Evolutionary conservation across 2,888 invertebrate genomes (phyloP).

Genomic region (Penaeus monodon): DNA sequence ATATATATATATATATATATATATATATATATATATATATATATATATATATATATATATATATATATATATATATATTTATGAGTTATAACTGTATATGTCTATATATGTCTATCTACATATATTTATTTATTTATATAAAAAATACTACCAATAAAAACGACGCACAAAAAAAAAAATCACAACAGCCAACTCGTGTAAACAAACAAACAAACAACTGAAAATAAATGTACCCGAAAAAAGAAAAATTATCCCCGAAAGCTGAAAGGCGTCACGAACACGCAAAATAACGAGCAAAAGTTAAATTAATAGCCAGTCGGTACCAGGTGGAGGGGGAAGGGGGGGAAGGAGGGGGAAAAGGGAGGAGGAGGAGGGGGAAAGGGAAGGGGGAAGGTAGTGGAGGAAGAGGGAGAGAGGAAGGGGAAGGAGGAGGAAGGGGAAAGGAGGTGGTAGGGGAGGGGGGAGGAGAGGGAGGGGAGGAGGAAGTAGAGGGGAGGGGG

Average conservation of each 20-base stretch:
- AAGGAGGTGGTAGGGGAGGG: neutral
- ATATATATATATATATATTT: too few relatives aligned
- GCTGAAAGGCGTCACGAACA: constrained; percentile 49
- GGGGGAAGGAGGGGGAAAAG: neutral
- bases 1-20: too few relatives aligned
- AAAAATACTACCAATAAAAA: too few relatives aligned
- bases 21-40: too few relatives aligned
- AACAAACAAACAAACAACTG: constrained; percentile 4
- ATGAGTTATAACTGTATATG: too few relatives aligned
- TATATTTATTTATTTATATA: too few relatives aligned
- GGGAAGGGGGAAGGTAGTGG: neutral
- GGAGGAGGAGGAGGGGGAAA: neutral
- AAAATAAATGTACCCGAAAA: constrained; percentile 40
- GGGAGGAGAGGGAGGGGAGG: neutral
- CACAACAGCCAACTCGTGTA: too few relatives aligned
- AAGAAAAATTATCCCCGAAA: constrained; percentile 31
- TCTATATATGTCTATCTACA: too few relatives aligned
- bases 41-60: too few relatives aligned
- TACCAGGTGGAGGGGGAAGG: neutral
- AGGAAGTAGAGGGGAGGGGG: neutral
- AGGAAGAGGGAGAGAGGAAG: neutral
- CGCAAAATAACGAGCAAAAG: constrained; percentile 45
- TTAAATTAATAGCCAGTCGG: constrained; percentile 41
- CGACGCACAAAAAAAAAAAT: too few relatives aligned
- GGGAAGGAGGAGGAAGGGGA: neutral